Evolutionary conservation across 2,888 invertebrate genomes (phyloP).

Genomic region (Pristionchus japonicus): DNA sequence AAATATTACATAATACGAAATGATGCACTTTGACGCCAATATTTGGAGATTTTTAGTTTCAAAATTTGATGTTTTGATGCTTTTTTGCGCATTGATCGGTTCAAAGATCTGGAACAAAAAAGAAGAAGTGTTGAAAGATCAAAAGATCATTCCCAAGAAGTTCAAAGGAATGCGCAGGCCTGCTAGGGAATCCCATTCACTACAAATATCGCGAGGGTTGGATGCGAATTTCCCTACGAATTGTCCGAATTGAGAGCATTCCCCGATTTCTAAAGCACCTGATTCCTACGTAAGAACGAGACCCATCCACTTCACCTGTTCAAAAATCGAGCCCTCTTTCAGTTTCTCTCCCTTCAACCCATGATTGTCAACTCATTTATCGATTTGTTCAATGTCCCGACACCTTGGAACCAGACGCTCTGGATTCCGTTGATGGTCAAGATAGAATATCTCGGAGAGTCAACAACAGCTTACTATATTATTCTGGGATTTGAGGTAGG

Average conservation of each 20-base stretch:
- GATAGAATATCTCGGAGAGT: not conserved
- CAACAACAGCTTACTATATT: not conserved
- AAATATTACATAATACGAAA: not conserved
- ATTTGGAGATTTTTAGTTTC: no score
- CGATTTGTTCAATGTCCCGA: not conserved
- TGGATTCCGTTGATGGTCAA: constrained; percentile 30
- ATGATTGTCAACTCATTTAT: constrained; percentile 2
- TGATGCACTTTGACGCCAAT: not conserved
- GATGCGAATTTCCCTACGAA: not conserved
- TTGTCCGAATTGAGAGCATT: not conserved
- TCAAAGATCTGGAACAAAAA: not conserved
- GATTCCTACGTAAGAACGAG: not conserved
- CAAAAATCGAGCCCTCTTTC: not conserved
- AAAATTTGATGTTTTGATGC: no score
- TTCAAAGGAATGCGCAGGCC: not conserved
- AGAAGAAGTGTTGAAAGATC: not conserved
- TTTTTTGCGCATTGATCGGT: no score
- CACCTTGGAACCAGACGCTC: not conserved
- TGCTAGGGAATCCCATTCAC: not conserved
- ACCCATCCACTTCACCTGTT: not conserved
- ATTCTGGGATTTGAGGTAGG: not conserved
- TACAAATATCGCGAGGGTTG: not conserved
- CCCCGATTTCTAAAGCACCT: not conserved
- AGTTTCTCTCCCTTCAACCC: not conserved
- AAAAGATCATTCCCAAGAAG: not conserved